Evolutionary conservation across 2,113 vertebrate species (phyloP).

Genomic region (Dunckerocampus dactyliophorus): DNA sequence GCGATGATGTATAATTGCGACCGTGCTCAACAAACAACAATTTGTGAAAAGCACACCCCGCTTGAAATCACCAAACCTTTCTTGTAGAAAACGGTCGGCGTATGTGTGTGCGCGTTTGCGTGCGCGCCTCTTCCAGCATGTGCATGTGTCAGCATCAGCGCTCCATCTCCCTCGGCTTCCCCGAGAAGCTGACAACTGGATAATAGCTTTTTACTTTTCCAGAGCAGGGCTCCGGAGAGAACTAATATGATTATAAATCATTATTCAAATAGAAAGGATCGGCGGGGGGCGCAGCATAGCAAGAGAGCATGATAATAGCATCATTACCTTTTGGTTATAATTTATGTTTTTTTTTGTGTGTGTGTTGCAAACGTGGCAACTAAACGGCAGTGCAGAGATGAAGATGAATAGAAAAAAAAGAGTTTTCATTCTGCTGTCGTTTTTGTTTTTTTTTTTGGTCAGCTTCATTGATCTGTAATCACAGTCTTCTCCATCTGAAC

Average conservation of each 20-base stretch:
- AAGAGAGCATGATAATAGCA: slow-evolving; percentile 86
- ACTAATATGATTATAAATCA: slow-evolving; percentile 96
- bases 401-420: slow-evolving; percentile 33
- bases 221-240: slow-evolving; percentile 84
- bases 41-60: slow-evolving; percentile 19
- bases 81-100: not conserved
- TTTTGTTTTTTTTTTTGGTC: not conserved
- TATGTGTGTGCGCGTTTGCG: not conserved
- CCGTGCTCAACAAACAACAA: slow-evolving; percentile 28
- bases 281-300: slow-evolving; percentile 63
- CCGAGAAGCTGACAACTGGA: slow-evolving; percentile 85
- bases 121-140: slow-evolving; percentile 56
- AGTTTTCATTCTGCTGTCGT: not conserved
- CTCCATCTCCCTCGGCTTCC: slow-evolving; percentile 76
- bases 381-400: slow-evolving; percentile 56
- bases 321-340: slow-evolving; percentile 94
- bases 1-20: not conserved
- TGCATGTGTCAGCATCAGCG: slow-evolving; percentile 79
- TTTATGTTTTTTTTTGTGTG: slow-evolving; percentile 67
- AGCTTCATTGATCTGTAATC: not conserved
- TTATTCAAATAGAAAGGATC: slow-evolving; percentile 95
- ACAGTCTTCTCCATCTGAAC: not conserved
- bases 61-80: slow-evolving; percentile 4
- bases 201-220: slow-evolving; percentile 97
- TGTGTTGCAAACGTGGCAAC: slow-evolving; percentile 78